Evolutionary conservation across 2,888 invertebrate species (phyloP), one percentile per base, ranked within the genome.

Genomic region (Podotricha telesiphe): DNA sequence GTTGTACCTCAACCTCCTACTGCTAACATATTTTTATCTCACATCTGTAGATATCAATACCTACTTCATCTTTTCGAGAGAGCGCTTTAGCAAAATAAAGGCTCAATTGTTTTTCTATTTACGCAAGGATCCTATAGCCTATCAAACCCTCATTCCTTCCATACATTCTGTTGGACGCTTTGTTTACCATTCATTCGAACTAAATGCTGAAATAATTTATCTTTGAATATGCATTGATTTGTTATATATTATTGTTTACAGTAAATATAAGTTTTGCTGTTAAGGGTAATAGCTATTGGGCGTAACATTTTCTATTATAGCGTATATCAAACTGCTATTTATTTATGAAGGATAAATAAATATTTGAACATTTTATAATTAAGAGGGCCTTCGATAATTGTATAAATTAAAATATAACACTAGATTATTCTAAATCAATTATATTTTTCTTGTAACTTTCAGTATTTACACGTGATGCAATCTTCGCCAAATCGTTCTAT

Each of bases 51-150:
- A 48, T 47, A 58, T 17, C 63, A 58, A 68, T 64, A 58, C 8
- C 37, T 62, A 48, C 53, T 55, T 55, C 65, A 59, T 65, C 51
- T 59, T 42, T 34, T 40, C 40, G 48, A 34, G 37, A 65, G 47
- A 61, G 62, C 19, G 48, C 19, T 22, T 64, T 65, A 47, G 53
- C 48, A 22, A 65, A 65, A 65, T 75, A 70, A 71, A 69, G 55
- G 47, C 58, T 64, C 63, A 63, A 68, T 71, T 74, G 67, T 68
- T 71, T 73, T 70, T 69, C 68, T 68, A 68, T 74, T 68, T 71
- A 62, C 67, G 55, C 56, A 69, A 50, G 66, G 66, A 65, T 58
- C 56, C 20, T 28, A 59, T n/a, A 65, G 59, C 50, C 62, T 19
- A 69, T 69, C 66, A 56, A 58, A 63, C 67, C 69, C 42, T 67